phyloP scores from a whole-genome alignment of 2,797 vertebrate genomes.

The Brotula barbata region DNA sequence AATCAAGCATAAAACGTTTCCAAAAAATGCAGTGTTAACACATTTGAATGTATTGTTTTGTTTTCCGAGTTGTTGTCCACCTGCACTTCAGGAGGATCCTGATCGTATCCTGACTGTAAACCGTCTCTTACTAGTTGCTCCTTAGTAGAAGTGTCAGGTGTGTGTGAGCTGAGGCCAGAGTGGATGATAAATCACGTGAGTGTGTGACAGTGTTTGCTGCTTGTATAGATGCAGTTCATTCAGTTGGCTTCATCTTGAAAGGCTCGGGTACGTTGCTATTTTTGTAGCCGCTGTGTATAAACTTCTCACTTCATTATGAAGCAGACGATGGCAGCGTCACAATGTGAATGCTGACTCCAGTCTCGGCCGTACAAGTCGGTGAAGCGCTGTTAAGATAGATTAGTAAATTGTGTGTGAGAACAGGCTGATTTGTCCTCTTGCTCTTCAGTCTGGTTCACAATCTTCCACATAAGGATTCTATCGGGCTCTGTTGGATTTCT shows the following conservation, averaged over 20 bases:
- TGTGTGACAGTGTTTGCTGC: conserved; percentile 29
- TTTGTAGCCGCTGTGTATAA: conserved; percentile 45
- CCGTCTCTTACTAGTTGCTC: neutral
- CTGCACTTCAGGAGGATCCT: conserved; percentile 12
- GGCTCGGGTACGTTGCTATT: conserved; percentile 36
- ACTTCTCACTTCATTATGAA: conserved; percentile 55
- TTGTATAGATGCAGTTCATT: conserved; percentile 38
- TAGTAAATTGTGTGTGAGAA: conserved; percentile 52
- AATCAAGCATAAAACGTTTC: conserved; percentile 2
- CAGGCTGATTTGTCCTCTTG: conserved; percentile 23
- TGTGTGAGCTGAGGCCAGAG: conserved; percentile 14
- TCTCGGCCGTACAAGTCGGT: conserved; percentile 36
- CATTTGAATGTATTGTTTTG: too few relatives aligned
- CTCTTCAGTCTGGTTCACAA: conserved; percentile 15
- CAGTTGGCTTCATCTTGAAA: too few relatives aligned
- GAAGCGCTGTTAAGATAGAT: conserved; percentile 47
- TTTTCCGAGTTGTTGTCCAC: too few relatives aligned
- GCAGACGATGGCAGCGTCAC: conserved; percentile 37
- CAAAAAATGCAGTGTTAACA: conserved; percentile 5
- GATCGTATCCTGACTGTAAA: too few relatives aligned
- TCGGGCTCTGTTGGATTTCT: too few relatives aligned
- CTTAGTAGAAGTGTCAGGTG: conserved; percentile 4
- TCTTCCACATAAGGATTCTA: too few relatives aligned
- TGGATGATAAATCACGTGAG: conserved; percentile 31
- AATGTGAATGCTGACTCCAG: conserved; percentile 52